phyloP scores from a whole-genome alignment of 2,888 invertebrate genomes.

The Pachydiplax longipennis region DNA sequence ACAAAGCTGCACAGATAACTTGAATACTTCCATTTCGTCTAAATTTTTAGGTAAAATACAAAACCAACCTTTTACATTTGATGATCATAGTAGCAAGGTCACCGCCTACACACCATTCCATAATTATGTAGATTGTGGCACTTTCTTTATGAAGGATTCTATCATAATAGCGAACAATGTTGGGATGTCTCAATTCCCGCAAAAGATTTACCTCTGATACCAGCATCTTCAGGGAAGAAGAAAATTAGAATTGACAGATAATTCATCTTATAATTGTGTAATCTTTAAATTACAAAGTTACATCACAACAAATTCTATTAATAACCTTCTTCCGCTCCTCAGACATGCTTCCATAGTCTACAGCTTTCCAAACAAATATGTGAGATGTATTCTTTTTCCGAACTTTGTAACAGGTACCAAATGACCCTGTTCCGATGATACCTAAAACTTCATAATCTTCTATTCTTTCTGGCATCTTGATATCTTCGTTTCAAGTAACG shows the following conservation, averaged over 20 bases:
- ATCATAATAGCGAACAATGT: constrained; percentile 67
- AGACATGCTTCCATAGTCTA: constrained; percentile 66
- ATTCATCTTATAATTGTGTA: background rate
- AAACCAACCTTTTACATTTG: constrained; percentile 58
- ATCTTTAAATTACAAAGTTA: no score
- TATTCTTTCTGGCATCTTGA: constrained; percentile 52
- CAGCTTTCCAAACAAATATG: constrained; percentile 69
- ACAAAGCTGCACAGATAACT: background rate
- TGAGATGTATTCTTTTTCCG: constrained; percentile 64
- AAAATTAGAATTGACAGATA: background rate
- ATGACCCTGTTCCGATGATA: constrained; percentile 67
- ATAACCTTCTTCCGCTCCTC: constrained; percentile 64
- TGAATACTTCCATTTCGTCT: background rate
- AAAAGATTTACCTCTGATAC: constrained; percentile 67
- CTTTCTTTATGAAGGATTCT: constrained; percentile 66
- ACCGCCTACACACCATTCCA: constrained; percentile 70
- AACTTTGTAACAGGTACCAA: constrained; percentile 69
- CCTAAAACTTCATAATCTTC: constrained; percentile 67
- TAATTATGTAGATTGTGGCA: constrained; percentile 68
- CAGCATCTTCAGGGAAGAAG: constrained; percentile 55
- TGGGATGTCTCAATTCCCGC: constrained; percentile 64
- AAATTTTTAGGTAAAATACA: background rate
- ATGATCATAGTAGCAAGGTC: constrained; percentile 66
- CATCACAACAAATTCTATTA: no score
- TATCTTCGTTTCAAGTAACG: background rate